These are phyloP conservation scores for Anniella stebbinsi DNA, from an alignment of 2,797 vertebrate genomes.

Conservation along the genomic window DNA sequence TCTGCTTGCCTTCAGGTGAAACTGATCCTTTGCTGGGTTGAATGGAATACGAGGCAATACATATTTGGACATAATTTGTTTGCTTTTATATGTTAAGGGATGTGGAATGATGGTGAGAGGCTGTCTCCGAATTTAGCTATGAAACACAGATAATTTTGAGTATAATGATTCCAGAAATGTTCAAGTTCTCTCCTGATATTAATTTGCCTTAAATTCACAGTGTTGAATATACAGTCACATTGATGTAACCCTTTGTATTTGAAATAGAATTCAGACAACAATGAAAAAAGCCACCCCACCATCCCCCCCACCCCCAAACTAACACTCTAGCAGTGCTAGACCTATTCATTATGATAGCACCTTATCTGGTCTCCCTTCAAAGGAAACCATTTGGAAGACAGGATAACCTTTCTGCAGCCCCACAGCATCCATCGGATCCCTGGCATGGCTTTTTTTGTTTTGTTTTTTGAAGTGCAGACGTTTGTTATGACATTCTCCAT, in stretches of 20 bases:
- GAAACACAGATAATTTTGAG: conserved; percentile 8
- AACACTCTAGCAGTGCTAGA: not conserved
- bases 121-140: conserved; percentile 39
- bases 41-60: conserved; percentile 42
- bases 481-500: too few relatives aligned
- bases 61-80: conserved; percentile 70
- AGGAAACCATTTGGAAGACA: not conserved
- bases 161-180: conserved; percentile 41
- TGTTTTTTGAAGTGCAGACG: too few relatives aligned
- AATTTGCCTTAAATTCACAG: conserved; percentile 16
- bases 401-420: not conserved
- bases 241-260: not conserved
- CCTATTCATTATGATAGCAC: not conserved
- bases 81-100: conserved; percentile 61
- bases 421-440: not conserved
- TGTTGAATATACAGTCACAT: not conserved
- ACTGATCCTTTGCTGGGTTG: conserved; percentile 71
- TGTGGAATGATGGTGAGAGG: conserved; percentile 43
- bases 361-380: not conserved
- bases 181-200: conserved; percentile 1
- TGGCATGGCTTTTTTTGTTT: too few relatives aligned
- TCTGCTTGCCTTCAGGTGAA: conserved; percentile 69
- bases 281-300: not conserved
- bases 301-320: not conserved
- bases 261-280: not conserved